Evolutionary conservation across 2,113 vertebrate species (phyloP).

Genomic region (Kryptolebias marmoratus): DNA sequence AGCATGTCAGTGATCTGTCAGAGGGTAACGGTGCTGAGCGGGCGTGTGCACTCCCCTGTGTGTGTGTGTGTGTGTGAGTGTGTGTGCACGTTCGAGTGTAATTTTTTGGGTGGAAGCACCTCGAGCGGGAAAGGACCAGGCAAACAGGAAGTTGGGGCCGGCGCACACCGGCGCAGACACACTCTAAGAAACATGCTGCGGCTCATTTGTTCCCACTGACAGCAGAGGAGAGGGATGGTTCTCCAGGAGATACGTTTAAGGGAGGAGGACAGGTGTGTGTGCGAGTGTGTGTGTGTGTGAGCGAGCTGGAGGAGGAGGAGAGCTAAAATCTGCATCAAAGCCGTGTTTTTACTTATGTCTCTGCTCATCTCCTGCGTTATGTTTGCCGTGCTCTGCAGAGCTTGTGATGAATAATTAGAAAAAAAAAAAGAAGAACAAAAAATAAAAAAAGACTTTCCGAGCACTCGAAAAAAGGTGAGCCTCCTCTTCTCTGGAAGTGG

Average conservation of each 20-base stretch:
- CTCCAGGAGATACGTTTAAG: conserved; percentile 33
- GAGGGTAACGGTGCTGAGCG: conserved; percentile 67
- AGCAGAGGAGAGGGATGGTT: conserved; percentile 63
- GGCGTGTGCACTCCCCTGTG: conserved; percentile 24
- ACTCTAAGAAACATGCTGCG: conserved; percentile 59
- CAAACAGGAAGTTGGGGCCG: conserved; percentile 57
- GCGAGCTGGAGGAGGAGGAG: not conserved
- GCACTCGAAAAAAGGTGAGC: conserved; percentile 10
- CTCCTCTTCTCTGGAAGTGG: conserved; percentile 16
- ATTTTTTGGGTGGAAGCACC: conserved; percentile 19
- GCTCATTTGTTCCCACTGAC: conserved; percentile 77
- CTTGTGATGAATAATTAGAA: conserved; percentile 14
- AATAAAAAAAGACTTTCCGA: not conserved
- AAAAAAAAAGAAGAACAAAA: not conserved
- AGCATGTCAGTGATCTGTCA: conserved; percentile 73
- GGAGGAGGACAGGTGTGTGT: conserved; percentile 56
- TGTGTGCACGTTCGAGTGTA: conserved; percentile 15
- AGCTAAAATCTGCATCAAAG: conserved; percentile 25
- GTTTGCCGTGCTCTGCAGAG: conserved; percentile 21
- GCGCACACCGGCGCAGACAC: conserved; percentile 41
- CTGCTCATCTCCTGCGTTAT: not conserved
- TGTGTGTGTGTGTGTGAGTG: conserved; percentile 40
- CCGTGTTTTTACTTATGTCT: not conserved
- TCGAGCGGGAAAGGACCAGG: conserved; percentile 29
- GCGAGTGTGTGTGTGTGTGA: conserved; percentile 17